These are phyloP conservation scores for Eurystomus glaucurus DNA, from an alignment of 2,797 vertebrate species.

Conservation along the genomic window DNA sequence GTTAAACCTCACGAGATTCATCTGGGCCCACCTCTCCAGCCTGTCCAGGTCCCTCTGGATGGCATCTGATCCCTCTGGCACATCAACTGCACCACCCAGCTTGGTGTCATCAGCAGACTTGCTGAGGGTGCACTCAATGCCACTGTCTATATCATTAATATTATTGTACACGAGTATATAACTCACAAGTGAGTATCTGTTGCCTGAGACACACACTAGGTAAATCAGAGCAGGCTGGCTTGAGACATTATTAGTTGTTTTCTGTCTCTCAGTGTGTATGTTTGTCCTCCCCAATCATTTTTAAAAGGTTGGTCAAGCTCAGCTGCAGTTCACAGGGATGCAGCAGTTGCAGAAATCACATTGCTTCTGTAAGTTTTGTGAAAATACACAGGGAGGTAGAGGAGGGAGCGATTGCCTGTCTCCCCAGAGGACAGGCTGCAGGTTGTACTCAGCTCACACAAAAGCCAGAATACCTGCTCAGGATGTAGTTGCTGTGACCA, in stretches of 20 bases:
- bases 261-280: background rate
- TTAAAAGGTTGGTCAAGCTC: background rate
- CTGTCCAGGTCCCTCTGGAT: too few relatives aligned
- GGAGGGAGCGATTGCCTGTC: background rate
- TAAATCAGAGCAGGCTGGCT: background rate
- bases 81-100: too few relatives aligned
- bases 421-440: background rate
- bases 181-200: background rate
- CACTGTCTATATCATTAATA: too few relatives aligned
- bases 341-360: background rate
- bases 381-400: background rate
- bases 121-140: too few relatives aligned
- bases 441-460: background rate
- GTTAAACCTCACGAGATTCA: too few relatives aligned
- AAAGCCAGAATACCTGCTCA: background rate
- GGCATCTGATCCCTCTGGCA: too few relatives aligned
- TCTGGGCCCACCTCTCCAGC: too few relatives aligned
- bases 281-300: background rate
- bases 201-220: background rate
- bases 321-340: background rate
- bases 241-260: background rate
- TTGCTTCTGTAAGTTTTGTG: background rate
- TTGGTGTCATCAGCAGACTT: too few relatives aligned
- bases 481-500: background rate
- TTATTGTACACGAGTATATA: background rate